These are phyloP conservation scores for Sarcoramphus papa DNA, from an alignment of 2,797 vertebrate species.

Conservation along the genomic window DNA sequence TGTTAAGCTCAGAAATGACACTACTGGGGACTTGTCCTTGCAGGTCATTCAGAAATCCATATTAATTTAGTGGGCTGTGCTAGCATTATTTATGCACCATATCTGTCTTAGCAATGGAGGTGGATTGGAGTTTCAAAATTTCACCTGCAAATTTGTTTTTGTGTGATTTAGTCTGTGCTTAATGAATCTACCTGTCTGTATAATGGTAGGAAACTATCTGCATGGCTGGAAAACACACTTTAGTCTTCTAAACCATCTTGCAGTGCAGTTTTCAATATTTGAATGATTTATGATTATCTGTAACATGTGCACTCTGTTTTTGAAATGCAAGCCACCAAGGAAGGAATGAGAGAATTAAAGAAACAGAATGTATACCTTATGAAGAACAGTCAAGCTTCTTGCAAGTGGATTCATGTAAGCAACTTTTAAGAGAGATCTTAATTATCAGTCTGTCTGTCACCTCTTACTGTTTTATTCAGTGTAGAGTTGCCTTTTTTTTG, in stretches of 20 bases:
- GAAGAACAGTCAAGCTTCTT: background rate
- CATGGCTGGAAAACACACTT: constrained; percentile 15
- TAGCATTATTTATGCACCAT: background rate
- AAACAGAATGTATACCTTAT: background rate
- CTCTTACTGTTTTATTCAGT: background rate
- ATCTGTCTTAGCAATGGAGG: background rate
- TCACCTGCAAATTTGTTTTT: background rate
- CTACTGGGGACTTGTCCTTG: background rate
- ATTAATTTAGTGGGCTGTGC: background rate
- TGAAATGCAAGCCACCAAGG: constrained; percentile 3
- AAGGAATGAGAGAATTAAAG: background rate
- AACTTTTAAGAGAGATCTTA: background rate
- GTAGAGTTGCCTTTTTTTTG: background rate
- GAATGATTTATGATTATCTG: background rate
- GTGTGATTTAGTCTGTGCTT: constrained; percentile 1
- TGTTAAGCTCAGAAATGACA: background rate
- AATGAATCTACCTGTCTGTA: constrained; percentile 35
- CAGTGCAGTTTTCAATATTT: background rate
- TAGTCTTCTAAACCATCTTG: constrained; percentile 18
- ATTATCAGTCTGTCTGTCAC: background rate
- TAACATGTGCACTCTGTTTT: background rate
- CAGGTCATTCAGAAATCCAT: background rate
- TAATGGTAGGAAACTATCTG: constrained; percentile 13
- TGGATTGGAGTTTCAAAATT: background rate
- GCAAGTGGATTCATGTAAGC: background rate